Base-by-base conservation (phyloP, 2,113 vertebrate genomes). In the Gnathonemus longibarbis region DNA sequence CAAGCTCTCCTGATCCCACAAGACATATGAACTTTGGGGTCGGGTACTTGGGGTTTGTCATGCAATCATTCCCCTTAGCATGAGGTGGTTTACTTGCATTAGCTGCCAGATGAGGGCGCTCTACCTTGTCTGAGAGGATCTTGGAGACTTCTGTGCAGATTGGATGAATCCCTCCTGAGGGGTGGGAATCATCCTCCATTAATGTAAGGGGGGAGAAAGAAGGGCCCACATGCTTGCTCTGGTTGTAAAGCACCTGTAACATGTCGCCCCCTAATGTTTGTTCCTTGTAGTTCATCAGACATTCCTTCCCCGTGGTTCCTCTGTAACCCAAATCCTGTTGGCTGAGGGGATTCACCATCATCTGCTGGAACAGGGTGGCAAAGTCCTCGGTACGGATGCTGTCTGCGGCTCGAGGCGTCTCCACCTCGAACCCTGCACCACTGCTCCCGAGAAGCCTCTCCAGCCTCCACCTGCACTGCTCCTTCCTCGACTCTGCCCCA, bases 301-400 rank as follows among this genome's bases (percentile, higher is more conserved):
- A 45, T 52, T 80, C 39, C 11, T 77, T 27, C 24, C 11, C 17
- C 89, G 89, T 27, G 87, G 21, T 56, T 52, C 89, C 39, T 70
- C 45, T 46, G 56, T 21, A 90, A 89, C 87, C 52, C 91, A 50
- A 48, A 24, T 0, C 39, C 90, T 46, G 62, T 17, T 53, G 50
- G 50, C 91, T 84, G 6, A 90, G 8, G 0, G 94, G 42, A 3
- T 96, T 95, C 1, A 95, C 92, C 94, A 95, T 95, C 66, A 93
- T 93, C 10, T 96, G 94, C 24, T 35, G 84, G 92, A 97, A 97
- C 31, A 93, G 88, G 21, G 90, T 74, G 24, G 92, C 93, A 0
- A 97, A 96, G 91, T 97, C 97, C 90, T 97, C 96, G 0, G 97
- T 97, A 92, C 95, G 93, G 90, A 96, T 45, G 84, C 96, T 96